Evolutionary conservation across 1,140 invertebrate species (phyloP).

Genomic region (Episyrphus balteatus): DNA sequence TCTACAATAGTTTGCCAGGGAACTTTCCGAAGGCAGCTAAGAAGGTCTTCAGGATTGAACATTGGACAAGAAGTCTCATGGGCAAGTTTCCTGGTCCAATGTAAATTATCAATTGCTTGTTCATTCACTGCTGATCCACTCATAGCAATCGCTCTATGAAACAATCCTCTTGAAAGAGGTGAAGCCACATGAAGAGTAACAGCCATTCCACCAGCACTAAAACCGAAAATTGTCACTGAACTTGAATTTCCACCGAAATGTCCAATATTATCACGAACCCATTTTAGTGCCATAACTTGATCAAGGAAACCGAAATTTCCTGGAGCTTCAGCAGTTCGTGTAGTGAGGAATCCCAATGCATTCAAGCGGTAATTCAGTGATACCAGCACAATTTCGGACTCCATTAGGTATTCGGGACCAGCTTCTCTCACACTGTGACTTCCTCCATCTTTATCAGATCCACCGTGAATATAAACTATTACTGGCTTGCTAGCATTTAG

Average conservation of each 20-base stretch:
- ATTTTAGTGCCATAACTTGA: constrained; percentile 28
- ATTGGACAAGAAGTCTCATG: neutral
- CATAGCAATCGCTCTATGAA: constrained; percentile 46
- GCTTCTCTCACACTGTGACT: constrained; percentile 22
- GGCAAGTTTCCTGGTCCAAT: neutral
- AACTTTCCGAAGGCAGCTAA: neutral
- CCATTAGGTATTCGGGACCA: constrained; percentile 50
- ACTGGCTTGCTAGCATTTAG: constrained; percentile 39
- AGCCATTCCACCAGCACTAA: constrained; percentile 12
- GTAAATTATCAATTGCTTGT: neutral
- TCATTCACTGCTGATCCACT: constrained; percentile 43
- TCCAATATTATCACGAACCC: constrained; percentile 14
- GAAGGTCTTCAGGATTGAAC: neutral
- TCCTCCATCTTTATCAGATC: constrained; percentile 46
- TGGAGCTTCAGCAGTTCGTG: constrained; percentile 23
- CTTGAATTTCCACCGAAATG: constrained; percentile 13
- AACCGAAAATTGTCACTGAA: constrained; percentile 10
- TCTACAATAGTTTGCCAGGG: neutral
- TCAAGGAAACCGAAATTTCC: constrained; percentile 42
- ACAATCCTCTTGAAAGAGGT: constrained; percentile 35
- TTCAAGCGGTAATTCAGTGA: constrained; percentile 54
- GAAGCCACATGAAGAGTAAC: neutral
- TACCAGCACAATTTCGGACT: constrained; percentile 51
- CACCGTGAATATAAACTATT: constrained; percentile 55
- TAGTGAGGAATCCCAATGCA: constrained; percentile 43